Base-by-base conservation (phyloP, 2,888 invertebrate genomes). In the Ormyrus rosae region DNA sequence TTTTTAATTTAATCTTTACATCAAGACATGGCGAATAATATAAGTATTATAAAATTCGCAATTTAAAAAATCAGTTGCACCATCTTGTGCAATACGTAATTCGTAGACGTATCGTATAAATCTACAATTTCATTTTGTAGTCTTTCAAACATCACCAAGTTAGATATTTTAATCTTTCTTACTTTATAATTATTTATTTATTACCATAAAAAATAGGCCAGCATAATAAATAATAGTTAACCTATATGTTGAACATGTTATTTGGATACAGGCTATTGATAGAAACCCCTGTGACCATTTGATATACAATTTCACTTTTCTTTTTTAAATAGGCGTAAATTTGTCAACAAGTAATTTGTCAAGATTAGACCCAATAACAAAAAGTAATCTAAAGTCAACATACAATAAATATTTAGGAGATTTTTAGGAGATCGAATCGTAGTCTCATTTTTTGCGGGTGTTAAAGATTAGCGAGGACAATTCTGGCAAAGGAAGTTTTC, bases 201-300 rank as follows among this genome's bases (percentile, higher is more conserved):
- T 53, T 64, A 70, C 60, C 70, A 48, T 56, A 13, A 75, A 80
- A 75, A 67, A 80, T 72, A 72, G 76, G 65, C 68, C 72, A 80
- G 13, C 53, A 55, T 58, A 56, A 76, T 76, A 71, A 80, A 75
- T 80, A 75, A 80, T 63, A 69, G 72, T 76, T 65, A 69, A 72
- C 65, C 58, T 77, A 64, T 56, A 56, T 34, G 34, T 50, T 71
- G n/a, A 76, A 71, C 67, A 55, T 72, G 8, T 76, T 71, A 9
- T 13, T 65, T 71, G 34, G n/a, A 71, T 56, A 58, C n/a, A 65
- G 55, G 56, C 51, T 69, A 51, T 60, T 4, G 60, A 61, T 75
- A 55, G 58, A 46, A 76, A 80, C 64, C 76, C 72, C 72, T 7
- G 56, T 71, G 80, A 76, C 67, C 72, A 72, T 72, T 7, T 10